Conservation (phyloP, 2,888 invertebrate species). For the Troides aeacus region DNA sequence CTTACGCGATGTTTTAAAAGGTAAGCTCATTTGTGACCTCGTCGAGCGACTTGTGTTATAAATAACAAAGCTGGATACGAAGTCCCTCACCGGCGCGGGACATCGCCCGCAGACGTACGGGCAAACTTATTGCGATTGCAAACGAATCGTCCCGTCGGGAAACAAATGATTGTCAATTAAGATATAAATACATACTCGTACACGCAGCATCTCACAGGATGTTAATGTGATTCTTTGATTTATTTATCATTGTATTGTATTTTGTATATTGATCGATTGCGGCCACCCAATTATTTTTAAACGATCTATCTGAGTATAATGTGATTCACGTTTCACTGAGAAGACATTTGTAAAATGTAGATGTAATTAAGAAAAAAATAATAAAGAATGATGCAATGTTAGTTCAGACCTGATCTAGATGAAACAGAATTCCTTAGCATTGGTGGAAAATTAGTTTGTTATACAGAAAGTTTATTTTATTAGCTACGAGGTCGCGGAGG, state of each 20-base stretch:
- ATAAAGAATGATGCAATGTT: too few species aligned
- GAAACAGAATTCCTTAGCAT: too few species aligned
- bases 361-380: too few species aligned
- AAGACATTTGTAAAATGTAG: too few species aligned
- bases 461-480: constrained; percentile 30
- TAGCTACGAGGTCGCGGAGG: constrained; percentile 57
- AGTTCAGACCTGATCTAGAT: too few species aligned
- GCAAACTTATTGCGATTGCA: constrained; percentile 22
- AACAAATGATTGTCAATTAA: constrained; percentile 28
- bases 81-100: constrained; percentile 30
- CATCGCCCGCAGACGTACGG: constrained; percentile 16
- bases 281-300: constrained; percentile 26
- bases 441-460: too few species aligned
- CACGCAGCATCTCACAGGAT: constrained; percentile 1
- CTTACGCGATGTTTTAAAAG: constrained; percentile 35
- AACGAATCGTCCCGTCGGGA: constrained; percentile 3
- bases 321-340: too few species aligned
- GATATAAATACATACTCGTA: constrained; percentile 10
- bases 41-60: constrained; percentile 38
- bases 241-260: constrained; percentile 19
- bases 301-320: too few species aligned
- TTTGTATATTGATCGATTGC: constrained; percentile 22
- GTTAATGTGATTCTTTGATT: constrained; percentile 15
- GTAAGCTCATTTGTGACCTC: constrained; percentile 41
- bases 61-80: constrained; percentile 41